Percentiles rank a stretch among this genome's conserved stretches.
These are phyloP conservation scores for Ectropis crepuscularia DNA, from an alignment of 2,888 invertebrate genomes.

Conservation along the genomic window DNA sequence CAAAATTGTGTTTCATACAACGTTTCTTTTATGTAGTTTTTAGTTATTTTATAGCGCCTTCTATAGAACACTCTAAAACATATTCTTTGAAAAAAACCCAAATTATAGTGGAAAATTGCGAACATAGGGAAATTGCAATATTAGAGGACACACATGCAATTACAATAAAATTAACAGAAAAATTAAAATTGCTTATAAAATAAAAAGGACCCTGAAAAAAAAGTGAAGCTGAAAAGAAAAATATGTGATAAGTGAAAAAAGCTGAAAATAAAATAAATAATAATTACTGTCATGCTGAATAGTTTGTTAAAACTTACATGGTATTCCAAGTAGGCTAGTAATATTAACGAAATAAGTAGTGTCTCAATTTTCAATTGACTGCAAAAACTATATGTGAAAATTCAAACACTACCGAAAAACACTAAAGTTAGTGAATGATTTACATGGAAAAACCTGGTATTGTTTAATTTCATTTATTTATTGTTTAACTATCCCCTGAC, in stretches of 20 bases:
- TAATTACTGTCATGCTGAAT: slow-evolving; percentile 37
- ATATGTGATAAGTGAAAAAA: slow-evolving; percentile 30
- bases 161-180: neutral
- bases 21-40: no score
- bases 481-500: slow-evolving; percentile 76
- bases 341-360: neutral
- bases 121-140: neutral
- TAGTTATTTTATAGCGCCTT: no score
- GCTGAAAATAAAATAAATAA: slow-evolving; percentile 27
- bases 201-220: slow-evolving; percentile 1
- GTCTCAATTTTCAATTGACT: slow-evolving; percentile 18
- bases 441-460: slow-evolving; percentile 11
- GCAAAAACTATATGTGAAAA: slow-evolving; percentile 3
- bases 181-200: slow-evolving; percentile 2
- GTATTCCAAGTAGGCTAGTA: slow-evolving; percentile 62
- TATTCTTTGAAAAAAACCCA: no score
- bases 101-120: no score
- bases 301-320: slow-evolving; percentile 60
- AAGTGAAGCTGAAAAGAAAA: slow-evolving; percentile 25
- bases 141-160: neutral
- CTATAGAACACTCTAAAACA: no score
- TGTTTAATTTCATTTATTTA: slow-evolving; percentile 70
- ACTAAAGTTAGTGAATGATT: neutral
- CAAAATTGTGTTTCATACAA: no score
- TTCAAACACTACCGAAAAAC: slow-evolving; percentile 14